Percentiles rank a stretch among this genome's conserved stretches.
Evolutionary conservation across 2,113 vertebrate species (phyloP).

Genomic region (Nothobranchius furzeri): DNA sequence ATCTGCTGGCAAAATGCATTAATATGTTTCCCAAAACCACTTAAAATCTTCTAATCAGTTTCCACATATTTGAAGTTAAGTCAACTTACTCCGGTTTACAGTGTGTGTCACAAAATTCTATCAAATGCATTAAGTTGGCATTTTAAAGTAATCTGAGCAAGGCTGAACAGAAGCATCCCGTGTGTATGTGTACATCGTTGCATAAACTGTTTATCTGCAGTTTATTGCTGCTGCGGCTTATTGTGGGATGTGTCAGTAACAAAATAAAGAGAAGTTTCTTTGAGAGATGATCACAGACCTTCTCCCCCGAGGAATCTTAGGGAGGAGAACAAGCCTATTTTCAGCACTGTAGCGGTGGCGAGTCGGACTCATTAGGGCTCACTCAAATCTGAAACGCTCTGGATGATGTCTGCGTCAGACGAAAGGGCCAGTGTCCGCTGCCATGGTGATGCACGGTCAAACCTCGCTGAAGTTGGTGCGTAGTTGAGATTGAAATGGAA

Average conservation of each 20-base stretch:
- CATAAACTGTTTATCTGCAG: slow-evolving; percentile 26
- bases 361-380: slow-evolving; percentile 65
- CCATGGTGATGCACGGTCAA: slow-evolving; percentile 61
- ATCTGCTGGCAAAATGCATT: too few relatives aligned
- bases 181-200: background rate
- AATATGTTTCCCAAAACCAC: too few relatives aligned
- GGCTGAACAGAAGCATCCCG: too few relatives aligned
- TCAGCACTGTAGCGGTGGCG: slow-evolving; percentile 38
- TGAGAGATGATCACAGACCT: slow-evolving; percentile 57
- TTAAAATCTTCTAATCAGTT: too few relatives aligned
- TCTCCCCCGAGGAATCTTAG: slow-evolving; percentile 59
- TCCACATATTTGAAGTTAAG: too few relatives aligned
- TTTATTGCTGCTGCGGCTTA: slow-evolving; percentile 25
- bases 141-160: too few relatives aligned
- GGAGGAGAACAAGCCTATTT: slow-evolving; percentile 64
- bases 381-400: slow-evolving; percentile 57
- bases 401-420: slow-evolving; percentile 62
- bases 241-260: slow-evolving; percentile 51
- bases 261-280: slow-evolving; percentile 50
- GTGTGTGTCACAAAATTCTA: too few relatives aligned
- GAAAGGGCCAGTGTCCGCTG: slow-evolving; percentile 57
- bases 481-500: slow-evolving; percentile 60
- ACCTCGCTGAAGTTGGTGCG: slow-evolving; percentile 57
- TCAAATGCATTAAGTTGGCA: too few relatives aligned
- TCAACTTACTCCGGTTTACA: too few relatives aligned